These are phyloP conservation scores for Odocoileus hemionus DNA, from an alignment of 2,113 vertebrate genomes.

Conservation along the genomic window DNA sequence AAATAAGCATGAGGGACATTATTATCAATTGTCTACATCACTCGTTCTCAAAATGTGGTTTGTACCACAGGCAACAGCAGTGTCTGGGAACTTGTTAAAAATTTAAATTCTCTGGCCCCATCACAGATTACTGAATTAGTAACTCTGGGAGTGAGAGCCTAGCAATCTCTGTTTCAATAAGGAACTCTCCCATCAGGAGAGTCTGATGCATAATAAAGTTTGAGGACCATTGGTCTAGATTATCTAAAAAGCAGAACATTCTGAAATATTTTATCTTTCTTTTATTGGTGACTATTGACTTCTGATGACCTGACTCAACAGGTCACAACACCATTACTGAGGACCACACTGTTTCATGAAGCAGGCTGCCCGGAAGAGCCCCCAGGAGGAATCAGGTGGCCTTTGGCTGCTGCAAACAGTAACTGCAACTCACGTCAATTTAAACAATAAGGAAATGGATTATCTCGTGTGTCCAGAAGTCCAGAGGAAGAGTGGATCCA, in stretches of 20 bases:
- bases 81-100: neutral
- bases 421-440: neutral
- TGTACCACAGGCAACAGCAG: neutral
- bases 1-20: neutral
- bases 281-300: neutral
- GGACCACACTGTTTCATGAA: neutral
- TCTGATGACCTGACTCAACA: neutral
- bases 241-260: neutral
- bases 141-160: neutral
- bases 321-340: neutral
- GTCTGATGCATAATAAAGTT: neutral
- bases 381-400: neutral
- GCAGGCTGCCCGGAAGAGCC: neutral
- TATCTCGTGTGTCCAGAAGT: neutral
- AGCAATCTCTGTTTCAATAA: neutral
- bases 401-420: neutral
- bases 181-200: neutral
- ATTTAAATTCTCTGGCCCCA: neutral
- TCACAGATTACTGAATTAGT: neutral
- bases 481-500: neutral
- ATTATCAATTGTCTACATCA: neutral
- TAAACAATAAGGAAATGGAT: neutral
- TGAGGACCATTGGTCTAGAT: neutral
- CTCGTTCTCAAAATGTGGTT: neutral
- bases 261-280: neutral